phyloP scores from a whole-genome alignment of 2,797 vertebrate species.

The Sebastolobus alascanus region DNA sequence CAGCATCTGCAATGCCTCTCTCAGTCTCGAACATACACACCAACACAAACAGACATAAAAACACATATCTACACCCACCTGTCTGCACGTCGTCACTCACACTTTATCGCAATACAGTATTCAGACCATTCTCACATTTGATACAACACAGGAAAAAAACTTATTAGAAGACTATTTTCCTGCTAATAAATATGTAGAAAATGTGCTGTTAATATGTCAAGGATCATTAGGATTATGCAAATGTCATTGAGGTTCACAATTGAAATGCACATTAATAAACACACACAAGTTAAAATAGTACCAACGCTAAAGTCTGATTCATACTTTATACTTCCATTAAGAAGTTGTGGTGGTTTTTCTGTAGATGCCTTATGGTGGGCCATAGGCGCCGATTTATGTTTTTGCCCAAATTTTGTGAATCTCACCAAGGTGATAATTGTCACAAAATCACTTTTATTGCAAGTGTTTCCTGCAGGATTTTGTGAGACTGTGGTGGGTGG shows the following conservation, averaged over 20 bases:
- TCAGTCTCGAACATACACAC: constrained; percentile 30
- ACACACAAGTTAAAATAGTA: constrained; percentile 29
- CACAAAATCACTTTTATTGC: too few species aligned
- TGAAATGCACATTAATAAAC: constrained; percentile 37
- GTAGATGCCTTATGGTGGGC: not conserved
- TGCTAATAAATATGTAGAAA: not conserved
- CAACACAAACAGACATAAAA: constrained; percentile 19
- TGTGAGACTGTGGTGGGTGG: rapidly evolving
- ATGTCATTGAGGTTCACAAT: constrained; percentile 12
- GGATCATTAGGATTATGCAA: constrained; percentile 27
- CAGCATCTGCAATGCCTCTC: constrained; percentile 65
- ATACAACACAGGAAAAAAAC: constrained; percentile 23
- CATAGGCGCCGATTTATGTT: too few species aligned
- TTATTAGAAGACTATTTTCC: not conserved
- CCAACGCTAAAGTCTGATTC: not conserved
- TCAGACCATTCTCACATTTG: constrained; percentile 22
- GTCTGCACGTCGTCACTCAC: constrained; percentile 31
- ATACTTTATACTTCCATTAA: constrained; percentile 9
- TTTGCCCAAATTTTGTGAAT: too few species aligned
- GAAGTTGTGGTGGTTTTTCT: not conserved
- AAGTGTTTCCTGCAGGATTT: too few species aligned
- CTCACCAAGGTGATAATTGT: too few species aligned
- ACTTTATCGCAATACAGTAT: constrained; percentile 21
- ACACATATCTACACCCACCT: constrained; percentile 36
- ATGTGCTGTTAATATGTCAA: constrained; percentile 42